A percentile compares a stretch with the other conserved stretches of the same genome.
Conservation (phyloP, 2,113 vertebrate genomes). For the Hippocampus zosterae region DNA sequence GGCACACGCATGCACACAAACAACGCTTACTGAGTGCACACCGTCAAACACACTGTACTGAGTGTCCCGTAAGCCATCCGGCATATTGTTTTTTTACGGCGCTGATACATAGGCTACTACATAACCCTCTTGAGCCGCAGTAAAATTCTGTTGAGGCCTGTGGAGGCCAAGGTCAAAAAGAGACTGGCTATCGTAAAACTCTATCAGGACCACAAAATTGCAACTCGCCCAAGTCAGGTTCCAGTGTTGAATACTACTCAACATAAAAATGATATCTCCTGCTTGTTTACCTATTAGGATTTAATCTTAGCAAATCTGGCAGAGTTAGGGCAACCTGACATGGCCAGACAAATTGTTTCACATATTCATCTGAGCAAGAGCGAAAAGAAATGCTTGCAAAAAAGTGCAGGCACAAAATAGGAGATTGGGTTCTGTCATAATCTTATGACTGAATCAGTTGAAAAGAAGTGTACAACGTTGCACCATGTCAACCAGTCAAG, state of each 20-base stretch:
- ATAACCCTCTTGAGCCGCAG: slow-evolving; percentile 34
- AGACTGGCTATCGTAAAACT: slow-evolving; percentile 33
- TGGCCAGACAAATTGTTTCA: not conserved
- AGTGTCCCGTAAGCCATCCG: slow-evolving; percentile 24
- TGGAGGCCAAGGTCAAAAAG: slow-evolving; percentile 48
- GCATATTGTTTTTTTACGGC: slow-evolving; percentile 44
- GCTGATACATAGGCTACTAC: slow-evolving; percentile 15
- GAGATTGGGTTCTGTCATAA: no score
- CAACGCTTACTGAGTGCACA: not conserved
- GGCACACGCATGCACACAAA: slow-evolving; percentile 24
- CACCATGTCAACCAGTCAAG: no score
- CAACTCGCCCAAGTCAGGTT: slow-evolving; percentile 29
- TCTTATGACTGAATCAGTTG: no score
- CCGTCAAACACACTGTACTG: slow-evolving; percentile 8
- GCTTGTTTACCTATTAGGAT: not conserved
- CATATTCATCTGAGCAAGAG: not conserved
- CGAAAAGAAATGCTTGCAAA: no score
- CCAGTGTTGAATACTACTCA: slow-evolving; percentile 18
- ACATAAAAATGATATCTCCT: slow-evolving; percentile 14
- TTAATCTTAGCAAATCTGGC: not conserved
- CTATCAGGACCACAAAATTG: slow-evolving; percentile 45
- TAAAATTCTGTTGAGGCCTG: slow-evolving; percentile 51
- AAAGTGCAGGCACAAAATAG: no score
- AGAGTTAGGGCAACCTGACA: not conserved
- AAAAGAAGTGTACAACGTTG: no score